Evolutionary conservation across 2,888 invertebrate genomes (phyloP), one percentile per base, ranked within the genome.

Genomic region (Anthrax anthrax): DNA sequence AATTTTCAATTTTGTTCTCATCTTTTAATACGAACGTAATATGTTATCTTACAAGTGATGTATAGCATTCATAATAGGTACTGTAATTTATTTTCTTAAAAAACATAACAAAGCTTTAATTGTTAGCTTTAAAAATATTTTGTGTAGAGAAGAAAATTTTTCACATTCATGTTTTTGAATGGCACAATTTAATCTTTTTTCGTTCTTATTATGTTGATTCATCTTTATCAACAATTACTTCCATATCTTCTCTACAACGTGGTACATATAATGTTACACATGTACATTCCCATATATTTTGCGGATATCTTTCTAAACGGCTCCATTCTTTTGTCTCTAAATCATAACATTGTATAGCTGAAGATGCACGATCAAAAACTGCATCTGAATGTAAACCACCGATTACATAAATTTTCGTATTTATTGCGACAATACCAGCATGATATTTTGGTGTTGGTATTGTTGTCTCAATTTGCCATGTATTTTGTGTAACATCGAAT

Each of bases 281-380:
- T 2, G 75, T 74, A 55, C 81, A 81, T 58, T 82, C 82, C 82
- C 82, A 83, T 48, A 80, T 74, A 56, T 80, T 77, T 55, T 77
- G 76, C 0, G 79, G 77, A 58, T 78, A 76, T 50, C 76, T 73
- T 53, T 75, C 73, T n/a, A 74, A 74, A 12, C 73, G 72, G 8
- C 72, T 72, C 81, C 82, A 82, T 14, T 66, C 61, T 51, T 73
- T 71, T 1, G 66, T 73, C 32, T 72, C 72, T 52, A 81, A 64
- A 60, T 82, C 76, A 58, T 78, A 81, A 51, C 74, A 76, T 59
- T 81, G 81, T 13, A 82, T 76, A 40, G 75, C 73, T 4, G 76
- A 75, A 47, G 80, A 78, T 50, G 78, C 77, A 46, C 76, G 72
- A 58, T 80, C 77, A 55, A 79, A 80, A 55, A 77, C 75, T n/a